Conservation (phyloP, 2,797 vertebrate species). For the Triplophysa yarkandensis region DNA sequence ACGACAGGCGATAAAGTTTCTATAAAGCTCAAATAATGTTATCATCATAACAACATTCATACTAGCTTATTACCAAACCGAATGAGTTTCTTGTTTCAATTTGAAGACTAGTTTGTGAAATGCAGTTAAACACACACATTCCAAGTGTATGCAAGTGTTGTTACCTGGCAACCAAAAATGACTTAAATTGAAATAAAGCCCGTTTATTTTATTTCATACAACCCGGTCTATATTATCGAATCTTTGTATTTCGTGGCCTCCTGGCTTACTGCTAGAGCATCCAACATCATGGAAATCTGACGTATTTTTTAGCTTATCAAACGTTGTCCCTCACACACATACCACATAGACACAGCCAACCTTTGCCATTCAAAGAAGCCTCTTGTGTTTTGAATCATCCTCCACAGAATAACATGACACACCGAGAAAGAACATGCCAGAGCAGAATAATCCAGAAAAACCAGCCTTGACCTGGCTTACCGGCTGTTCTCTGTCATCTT, state of each 20-base stretch:
- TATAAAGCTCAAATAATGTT: too few species aligned
- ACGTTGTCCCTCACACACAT: conserved; percentile 26
- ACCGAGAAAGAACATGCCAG: conserved; percentile 1
- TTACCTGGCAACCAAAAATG: background rate
- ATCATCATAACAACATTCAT: too few species aligned
- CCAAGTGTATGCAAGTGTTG: background rate
- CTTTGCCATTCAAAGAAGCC: conserved; percentile 36
- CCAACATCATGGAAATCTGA: background rate
- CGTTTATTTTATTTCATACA: background rate
- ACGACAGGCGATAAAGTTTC: too few species aligned
- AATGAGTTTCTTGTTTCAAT: too few species aligned
- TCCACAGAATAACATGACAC: conserved; percentile 29
- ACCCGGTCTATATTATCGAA: background rate
- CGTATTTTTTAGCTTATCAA: background rate
- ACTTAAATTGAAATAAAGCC: background rate
- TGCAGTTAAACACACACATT: background rate
- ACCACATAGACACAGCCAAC: conserved; percentile 21
- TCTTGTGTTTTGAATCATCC: conserved; percentile 23
- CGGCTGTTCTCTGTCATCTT: conserved; percentile 77
- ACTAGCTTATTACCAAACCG: too few species aligned
- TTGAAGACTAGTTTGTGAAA: background rate
- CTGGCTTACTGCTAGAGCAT: background rate
- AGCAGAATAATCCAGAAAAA: conserved; percentile 53
- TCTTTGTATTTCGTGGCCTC: background rate
- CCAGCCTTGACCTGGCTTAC: conserved; percentile 63